A percentile compares a stretch with the other conserved stretches of the same genome.
Conservation (phyloP, 2,113 vertebrate species). For the Triplophysa siluroides region DNA sequence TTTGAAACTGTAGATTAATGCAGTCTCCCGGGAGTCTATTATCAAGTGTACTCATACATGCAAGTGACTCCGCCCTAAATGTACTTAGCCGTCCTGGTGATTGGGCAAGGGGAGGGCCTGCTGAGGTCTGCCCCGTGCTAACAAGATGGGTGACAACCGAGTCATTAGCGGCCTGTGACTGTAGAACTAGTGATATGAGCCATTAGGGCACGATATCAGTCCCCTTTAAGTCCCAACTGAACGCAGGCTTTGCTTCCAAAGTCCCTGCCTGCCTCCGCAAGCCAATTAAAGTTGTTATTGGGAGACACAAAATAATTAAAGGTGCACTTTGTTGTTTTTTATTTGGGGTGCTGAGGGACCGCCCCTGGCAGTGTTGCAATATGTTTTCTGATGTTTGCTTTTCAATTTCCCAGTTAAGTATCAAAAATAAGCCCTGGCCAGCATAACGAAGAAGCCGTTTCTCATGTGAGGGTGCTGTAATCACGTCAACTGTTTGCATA, state of each 20-base stretch:
- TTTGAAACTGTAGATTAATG: constrained; percentile 63
- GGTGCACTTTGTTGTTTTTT: constrained; percentile 67
- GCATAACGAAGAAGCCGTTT: constrained; percentile 46
- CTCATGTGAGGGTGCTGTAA: constrained; percentile 26
- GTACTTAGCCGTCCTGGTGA: constrained; percentile 83
- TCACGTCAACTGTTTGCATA: constrained; percentile 39
- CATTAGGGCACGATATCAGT: constrained; percentile 73
- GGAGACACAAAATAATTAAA: constrained; percentile 77
- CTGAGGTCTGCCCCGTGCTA: constrained; percentile 74
- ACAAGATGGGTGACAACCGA: constrained; percentile 75
- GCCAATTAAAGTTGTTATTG: constrained; percentile 80
- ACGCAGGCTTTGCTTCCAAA: constrained; percentile 60
- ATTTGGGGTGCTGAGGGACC: constrained; percentile 60
- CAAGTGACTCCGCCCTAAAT: constrained; percentile 58
- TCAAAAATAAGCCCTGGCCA: constrained; percentile 61
- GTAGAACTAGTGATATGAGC: constrained; percentile 62
- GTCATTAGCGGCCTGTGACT: constrained; percentile 70
- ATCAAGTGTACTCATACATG: constrained; percentile 58
- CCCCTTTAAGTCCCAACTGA: constrained; percentile 75
- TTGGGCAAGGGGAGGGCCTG: constrained; percentile 71
- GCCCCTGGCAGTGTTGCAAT: constrained; percentile 64
- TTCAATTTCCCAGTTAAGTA: constrained; percentile 66
- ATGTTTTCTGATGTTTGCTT: constrained; percentile 66
- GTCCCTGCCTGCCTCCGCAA: constrained; percentile 70
- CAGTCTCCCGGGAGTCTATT: constrained; percentile 60